A percentile compares a stretch with the other conserved stretches of the same genome.
phyloP scores from a whole-genome alignment of 2,797 vertebrate species.

The Orientallactaga sibirica region DNA sequence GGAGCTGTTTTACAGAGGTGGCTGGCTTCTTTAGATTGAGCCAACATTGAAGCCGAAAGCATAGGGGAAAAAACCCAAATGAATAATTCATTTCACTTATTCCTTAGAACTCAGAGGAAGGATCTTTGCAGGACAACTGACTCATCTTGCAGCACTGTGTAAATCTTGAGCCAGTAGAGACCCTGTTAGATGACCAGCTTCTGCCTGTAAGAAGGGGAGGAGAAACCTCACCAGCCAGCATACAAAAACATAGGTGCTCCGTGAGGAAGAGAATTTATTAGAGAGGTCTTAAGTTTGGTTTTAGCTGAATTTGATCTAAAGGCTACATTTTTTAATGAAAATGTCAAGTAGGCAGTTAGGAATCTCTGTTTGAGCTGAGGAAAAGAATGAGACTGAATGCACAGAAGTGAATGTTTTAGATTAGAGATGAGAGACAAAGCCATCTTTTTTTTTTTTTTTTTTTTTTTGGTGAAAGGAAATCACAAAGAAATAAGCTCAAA shows the following conservation, averaged over 20 bases:
- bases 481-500: conserved; percentile 54
- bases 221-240: neutral
- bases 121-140: conserved; percentile 59
- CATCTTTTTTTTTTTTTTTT: neutral
- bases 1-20: conserved; percentile 37
- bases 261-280: neutral
- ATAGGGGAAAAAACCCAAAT: neutral
- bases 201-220: neutral
- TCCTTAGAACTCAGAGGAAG: conserved; percentile 65
- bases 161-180: neutral
- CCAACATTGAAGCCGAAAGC: conserved; percentile 68
- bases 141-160: conserved; percentile 24
- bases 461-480: conserved; percentile 24
- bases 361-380: conserved; percentile 39
- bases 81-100: conserved; percentile 68
- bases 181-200: neutral
- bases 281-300: neutral
- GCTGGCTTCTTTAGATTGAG: conserved; percentile 72
- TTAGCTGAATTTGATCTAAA: conserved; percentile 49
- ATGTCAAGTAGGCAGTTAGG: conserved; percentile 40
- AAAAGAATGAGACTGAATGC: conserved; percentile 43
- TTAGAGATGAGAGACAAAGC: conserved; percentile 11
- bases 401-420: conserved; percentile 41
- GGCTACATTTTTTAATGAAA: conserved; percentile 44
- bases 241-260: neutral